Percentiles rank a stretch among this genome's conserved stretches.
Conservation (phyloP, 2,888 invertebrate species). For the Patella ulyssiponensis region DNA sequence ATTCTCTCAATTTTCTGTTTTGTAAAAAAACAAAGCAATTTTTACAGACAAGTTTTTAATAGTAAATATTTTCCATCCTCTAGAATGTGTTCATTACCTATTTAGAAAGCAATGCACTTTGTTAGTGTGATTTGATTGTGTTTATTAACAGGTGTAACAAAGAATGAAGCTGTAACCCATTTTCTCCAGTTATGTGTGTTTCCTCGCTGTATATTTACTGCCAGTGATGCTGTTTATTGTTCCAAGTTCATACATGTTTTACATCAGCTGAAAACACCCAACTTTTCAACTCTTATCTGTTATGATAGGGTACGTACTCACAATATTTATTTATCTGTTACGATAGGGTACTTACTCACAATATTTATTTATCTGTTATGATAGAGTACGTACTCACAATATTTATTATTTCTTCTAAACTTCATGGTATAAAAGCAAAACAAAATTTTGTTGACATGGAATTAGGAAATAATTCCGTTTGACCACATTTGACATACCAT, state of each 20-base stretch:
- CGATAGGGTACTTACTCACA: conserved; percentile 82
- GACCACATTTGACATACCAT: too few species aligned
- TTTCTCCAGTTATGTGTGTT: conserved; percentile 96
- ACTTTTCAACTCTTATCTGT: conserved; percentile 97
- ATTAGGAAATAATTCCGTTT: too few species aligned
- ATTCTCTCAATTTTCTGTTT: too few species aligned
- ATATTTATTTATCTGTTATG: conserved; percentile 86
- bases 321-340: conserved; percentile 80
- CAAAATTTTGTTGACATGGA: too few species aligned
- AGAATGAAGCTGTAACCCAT: conserved; percentile 96
- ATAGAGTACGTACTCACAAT: conserved; percentile 80
- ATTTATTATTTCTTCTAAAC: too few species aligned
- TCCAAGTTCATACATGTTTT: conserved; percentile 97
- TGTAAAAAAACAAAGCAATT: too few species aligned
- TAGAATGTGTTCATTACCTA: too few species aligned
- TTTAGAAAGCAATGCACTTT: too few species aligned
- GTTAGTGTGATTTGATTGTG: not conserved
- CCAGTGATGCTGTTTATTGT: conserved; percentile 95
- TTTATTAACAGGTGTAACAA: conserved; percentile 65
- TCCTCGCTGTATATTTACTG: conserved; percentile 96
- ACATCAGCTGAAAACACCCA: conserved; percentile 93
- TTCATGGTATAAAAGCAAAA: too few species aligned
- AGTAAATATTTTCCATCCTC: too few species aligned
- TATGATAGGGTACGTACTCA: conserved; percentile 87
- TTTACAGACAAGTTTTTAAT: too few species aligned